Conservation (phyloP, 2,888 invertebrate genomes). For the Empis livida region DNA sequence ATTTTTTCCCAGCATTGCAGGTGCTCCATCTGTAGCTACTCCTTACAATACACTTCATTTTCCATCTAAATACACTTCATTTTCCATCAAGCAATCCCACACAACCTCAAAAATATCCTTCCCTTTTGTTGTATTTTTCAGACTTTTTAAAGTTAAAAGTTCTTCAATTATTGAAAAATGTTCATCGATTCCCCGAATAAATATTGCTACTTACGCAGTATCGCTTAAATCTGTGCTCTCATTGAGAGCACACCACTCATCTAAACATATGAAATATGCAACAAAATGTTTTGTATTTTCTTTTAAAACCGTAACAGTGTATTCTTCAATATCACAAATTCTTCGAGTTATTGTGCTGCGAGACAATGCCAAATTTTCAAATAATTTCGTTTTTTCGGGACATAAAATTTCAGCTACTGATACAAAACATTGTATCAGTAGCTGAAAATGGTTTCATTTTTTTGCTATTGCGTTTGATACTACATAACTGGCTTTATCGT, state of each 20-base stretch:
- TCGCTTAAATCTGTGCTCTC: constrained; percentile 3
- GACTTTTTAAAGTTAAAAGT: constrained; percentile 2
- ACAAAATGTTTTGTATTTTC: background rate
- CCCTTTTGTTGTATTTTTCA: background rate
- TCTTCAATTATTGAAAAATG: constrained; percentile 1
- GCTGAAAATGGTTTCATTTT: too few relatives aligned
- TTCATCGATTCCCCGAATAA: constrained; percentile 1
- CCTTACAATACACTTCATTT: background rate
- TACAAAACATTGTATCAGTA: too few relatives aligned
- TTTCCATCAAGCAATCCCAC: background rate
- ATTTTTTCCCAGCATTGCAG: background rate
- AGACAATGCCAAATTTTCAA: background rate
- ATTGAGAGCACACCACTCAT: too few relatives aligned
- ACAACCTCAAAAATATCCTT: background rate
- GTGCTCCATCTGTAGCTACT: background rate
- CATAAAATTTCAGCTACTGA: too few relatives aligned
- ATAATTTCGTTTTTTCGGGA: background rate
- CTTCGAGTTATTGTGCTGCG: background rate
- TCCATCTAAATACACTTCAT: background rate
- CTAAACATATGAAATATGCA: background rate
- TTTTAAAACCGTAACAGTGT: background rate
- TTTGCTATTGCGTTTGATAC: too few relatives aligned
- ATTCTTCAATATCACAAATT: background rate
- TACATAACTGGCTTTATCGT: too few relatives aligned
- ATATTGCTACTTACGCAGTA: constrained; percentile 3